A percentile compares a stretch with the other conserved stretches of the same genome.
These are phyloP conservation scores for Crotalus horridus DNA, from an alignment of 2,113 vertebrate genomes.

Conservation along the genomic window DNA sequence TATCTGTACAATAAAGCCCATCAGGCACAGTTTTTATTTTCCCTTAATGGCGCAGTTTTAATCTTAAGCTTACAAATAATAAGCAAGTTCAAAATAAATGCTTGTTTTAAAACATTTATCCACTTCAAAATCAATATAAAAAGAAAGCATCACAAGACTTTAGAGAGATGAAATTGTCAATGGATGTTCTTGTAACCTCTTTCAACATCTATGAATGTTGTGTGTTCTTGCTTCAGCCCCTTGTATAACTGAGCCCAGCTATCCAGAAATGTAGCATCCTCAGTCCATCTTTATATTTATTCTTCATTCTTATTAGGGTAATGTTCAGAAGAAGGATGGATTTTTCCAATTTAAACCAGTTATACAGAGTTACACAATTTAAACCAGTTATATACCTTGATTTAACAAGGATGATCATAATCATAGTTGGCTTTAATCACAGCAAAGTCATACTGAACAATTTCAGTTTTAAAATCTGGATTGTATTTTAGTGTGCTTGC, in stretches of 20 bases:
- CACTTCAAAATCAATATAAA: neutral
- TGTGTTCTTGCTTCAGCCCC: neutral
- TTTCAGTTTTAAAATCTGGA: neutral
- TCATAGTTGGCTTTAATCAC: neutral
- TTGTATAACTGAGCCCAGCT: neutral
- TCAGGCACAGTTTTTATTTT: neutral
- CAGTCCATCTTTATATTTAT: neutral
- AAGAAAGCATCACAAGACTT: neutral
- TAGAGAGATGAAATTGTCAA: neutral
- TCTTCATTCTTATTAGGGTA: neutral
- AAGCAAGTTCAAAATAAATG: neutral
- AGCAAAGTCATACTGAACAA: neutral
- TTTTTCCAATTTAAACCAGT: neutral
- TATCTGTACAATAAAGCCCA: neutral
- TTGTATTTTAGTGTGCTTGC: neutral
- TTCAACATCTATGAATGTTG: constrained; percentile 28
- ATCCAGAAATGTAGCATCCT: neutral
- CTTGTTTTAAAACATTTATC: neutral
- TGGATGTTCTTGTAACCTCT: neutral
- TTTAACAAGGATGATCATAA: neutral
- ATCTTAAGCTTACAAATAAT: neutral
- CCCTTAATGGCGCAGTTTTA: neutral
- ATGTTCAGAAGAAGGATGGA: neutral
- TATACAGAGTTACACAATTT: neutral
- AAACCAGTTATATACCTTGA: neutral